phyloP scores from a whole-genome alignment of 92 coral and sea anemone genomes.

The Porites cylindrica region DNA sequence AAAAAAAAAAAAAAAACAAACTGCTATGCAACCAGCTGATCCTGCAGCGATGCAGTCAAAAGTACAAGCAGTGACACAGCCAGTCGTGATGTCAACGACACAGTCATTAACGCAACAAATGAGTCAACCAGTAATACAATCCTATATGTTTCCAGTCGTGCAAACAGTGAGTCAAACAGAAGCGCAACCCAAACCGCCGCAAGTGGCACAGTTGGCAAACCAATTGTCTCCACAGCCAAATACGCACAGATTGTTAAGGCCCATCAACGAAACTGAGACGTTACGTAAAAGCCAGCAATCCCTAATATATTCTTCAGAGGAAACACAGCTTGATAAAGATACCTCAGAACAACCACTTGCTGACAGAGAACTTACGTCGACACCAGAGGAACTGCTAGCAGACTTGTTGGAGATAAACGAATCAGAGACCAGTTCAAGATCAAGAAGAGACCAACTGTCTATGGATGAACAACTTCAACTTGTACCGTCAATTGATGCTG shows the following conservation, averaged over 20 bases:
- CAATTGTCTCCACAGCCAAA: not conserved
- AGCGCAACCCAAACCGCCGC: not conserved
- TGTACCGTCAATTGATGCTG: not conserved
- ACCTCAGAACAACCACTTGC: not conserved
- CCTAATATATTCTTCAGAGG: not conserved
- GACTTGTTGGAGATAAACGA: not conserved
- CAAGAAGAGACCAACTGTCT: not conserved
- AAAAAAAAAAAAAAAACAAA: too few species aligned
- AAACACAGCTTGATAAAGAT: not conserved
- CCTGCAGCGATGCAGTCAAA: not conserved
- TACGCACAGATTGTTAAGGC: not conserved
- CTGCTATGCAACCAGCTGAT: not conserved
- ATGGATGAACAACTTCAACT: constrained; percentile 2
- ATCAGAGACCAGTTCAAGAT: not conserved
- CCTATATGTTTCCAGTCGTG: not conserved
- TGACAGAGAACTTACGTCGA: not conserved
- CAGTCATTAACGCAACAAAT: not conserved
- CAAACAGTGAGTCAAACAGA: not conserved
- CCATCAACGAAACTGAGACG: not conserved
- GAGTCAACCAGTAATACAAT: not conserved
- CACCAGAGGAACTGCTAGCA: not conserved
- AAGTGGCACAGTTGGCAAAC: not conserved
- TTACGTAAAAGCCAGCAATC: not conserved
- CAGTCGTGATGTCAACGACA: not conserved
- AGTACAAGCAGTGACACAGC: not conserved